Conservation (phyloP, 92 coral and sea anemone species). For the Metridium senile region DNA sequence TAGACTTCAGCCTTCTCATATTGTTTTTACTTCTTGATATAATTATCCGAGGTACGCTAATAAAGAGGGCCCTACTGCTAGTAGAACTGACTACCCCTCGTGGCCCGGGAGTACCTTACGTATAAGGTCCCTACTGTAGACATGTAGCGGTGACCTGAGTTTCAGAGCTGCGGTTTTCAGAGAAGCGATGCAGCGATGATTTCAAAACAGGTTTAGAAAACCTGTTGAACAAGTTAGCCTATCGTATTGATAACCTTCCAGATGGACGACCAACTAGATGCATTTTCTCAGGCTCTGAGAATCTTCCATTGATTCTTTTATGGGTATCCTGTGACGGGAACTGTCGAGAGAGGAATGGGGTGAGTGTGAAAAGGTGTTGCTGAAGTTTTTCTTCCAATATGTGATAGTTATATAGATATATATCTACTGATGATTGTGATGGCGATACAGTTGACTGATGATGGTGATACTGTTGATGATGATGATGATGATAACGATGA, state of each 20-base stretch:
- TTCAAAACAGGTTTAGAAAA: neutral
- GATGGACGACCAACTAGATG: constrained; percentile 72
- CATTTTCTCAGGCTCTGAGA: constrained; percentile 97
- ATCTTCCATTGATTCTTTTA: constrained; percentile 75
- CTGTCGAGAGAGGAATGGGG: constrained; percentile 30
- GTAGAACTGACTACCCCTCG: too few species aligned
- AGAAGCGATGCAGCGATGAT: neutral
- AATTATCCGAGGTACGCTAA: neutral
- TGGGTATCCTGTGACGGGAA: constrained; percentile 72
- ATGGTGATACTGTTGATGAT: too few species aligned
- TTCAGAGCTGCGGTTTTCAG: neutral
- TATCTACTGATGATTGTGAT: too few species aligned
- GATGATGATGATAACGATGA: too few species aligned
- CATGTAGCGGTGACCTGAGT: too few species aligned
- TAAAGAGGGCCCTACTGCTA: too few species aligned
- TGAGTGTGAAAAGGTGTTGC: neutral
- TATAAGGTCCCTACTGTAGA: too few species aligned
- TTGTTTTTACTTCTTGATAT: too few species aligned
- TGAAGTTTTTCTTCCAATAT: neutral
- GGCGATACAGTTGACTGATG: too few species aligned
- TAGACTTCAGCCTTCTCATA: too few species aligned
- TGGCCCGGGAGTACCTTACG: neutral
- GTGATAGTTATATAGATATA: too few species aligned
- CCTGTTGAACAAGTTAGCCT: neutral
- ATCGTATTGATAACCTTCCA: constrained; percentile 47